Conservation (phyloP, 2,113 vertebrate species). For the Macrotis lagotis region DNA sequence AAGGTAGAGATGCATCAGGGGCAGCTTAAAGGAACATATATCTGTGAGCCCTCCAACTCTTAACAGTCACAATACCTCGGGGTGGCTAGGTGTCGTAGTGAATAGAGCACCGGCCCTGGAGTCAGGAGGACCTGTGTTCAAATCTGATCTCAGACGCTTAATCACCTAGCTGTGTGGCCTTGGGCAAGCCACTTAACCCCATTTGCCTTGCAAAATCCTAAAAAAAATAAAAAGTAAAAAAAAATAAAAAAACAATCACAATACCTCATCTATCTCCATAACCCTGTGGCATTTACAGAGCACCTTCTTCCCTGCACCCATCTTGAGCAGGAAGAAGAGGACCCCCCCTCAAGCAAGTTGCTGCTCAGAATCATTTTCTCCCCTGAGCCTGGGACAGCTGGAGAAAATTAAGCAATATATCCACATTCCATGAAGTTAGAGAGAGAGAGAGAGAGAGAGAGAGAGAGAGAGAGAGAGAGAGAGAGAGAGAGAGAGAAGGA, state of each 20-base stretch:
- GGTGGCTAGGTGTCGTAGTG: too few relatives aligned
- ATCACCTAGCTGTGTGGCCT: too few relatives aligned
- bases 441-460: conserved; percentile 40
- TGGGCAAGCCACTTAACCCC: too few relatives aligned
- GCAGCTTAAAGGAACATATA: background rate
- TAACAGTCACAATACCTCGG: background rate
- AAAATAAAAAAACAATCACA: too few relatives aligned
- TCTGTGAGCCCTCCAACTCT: background rate
- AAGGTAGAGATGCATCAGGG: background rate
- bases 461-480: background rate
- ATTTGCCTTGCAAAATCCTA: too few relatives aligned
- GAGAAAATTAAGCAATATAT: conserved; percentile 83
- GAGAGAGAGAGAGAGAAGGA: too few relatives aligned
- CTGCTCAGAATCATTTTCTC: conserved; percentile 78
- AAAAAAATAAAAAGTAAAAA: too few relatives aligned
- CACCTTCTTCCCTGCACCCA: background rate
- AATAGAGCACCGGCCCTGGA: too few relatives aligned
- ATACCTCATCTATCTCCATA: background rate
- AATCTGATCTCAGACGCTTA: too few relatives aligned
- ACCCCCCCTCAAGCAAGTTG: conserved; percentile 53
- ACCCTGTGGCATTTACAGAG: background rate
- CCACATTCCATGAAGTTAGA: conserved; percentile 81
- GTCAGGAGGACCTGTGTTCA: too few relatives aligned
- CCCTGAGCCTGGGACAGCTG: conserved; percentile 79
- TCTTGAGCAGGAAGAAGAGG: background rate